A percentile compares a stretch with the other conserved stretches of the same genome.
Evolutionary conservation across 1,140 invertebrate species (phyloP).

Genomic region (Hycleus cichorii): DNA sequence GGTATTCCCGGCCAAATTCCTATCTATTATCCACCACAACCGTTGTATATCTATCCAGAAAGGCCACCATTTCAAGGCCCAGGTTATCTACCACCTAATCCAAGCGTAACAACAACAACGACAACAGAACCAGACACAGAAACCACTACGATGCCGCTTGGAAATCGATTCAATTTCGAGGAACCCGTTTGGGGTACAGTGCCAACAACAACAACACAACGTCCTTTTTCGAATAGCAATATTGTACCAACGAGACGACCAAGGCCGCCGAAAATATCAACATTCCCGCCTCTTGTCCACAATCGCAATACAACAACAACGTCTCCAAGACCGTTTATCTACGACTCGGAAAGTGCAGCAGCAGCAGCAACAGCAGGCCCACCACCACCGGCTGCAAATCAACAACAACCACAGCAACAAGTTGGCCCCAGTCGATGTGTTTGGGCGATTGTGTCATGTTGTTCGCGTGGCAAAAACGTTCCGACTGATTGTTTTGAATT

Average conservation of each 20-base stretch:
- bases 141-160: conserved; percentile 7
- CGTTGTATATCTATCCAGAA: conserved; percentile 25
- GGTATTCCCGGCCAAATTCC: conserved; percentile 26
- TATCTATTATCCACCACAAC: conserved; percentile 36
- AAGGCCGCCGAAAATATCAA: conserved; percentile 18
- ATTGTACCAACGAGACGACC: conserved; percentile 24
- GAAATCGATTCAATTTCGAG: conserved; percentile 15
- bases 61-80: conserved; percentile 18
- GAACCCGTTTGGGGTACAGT: conserved; percentile 29
- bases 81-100: conserved; percentile 18
- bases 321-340: conserved; percentile 5
- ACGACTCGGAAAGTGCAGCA: not conserved
- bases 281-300: conserved; percentile 31
- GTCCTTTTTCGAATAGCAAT: not conserved
- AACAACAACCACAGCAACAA: not conserved
- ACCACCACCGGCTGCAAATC: not conserved
- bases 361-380: not conserved
- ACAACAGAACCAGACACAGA: not conserved
- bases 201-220: not conserved
- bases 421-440: conserved; percentile 44
- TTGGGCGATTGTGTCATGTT: conserved; percentile 61
- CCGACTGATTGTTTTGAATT: conserved; percentile 56
- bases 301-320: conserved; percentile 5
- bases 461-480: conserved; percentile 41
- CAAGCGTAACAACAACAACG: not conserved